Evolutionary conservation across 2,113 vertebrate species (phyloP).

Genomic region (Python bivittatus): DNA sequence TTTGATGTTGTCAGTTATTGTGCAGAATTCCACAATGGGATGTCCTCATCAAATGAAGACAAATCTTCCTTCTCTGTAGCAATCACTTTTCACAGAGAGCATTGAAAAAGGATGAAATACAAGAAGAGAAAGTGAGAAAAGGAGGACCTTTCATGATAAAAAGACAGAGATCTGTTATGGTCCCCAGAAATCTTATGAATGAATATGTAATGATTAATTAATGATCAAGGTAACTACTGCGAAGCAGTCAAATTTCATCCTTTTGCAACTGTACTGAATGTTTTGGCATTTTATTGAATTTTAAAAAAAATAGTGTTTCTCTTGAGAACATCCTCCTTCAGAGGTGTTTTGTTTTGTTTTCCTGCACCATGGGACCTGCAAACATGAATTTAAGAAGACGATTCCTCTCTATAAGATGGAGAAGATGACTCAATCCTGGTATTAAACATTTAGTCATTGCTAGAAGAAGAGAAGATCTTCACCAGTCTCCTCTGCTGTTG

Average conservation of each 20-base stretch:
- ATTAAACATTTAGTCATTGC: background rate
- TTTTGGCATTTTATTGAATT: too few species aligned
- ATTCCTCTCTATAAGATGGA: too few species aligned
- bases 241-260: conserved; percentile 22
- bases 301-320: background rate
- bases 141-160: conserved; percentile 43
- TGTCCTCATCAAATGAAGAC: conserved; percentile 46
- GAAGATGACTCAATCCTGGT: background rate
- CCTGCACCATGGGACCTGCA: too few species aligned
- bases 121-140: background rate
- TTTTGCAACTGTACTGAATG: background rate
- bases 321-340: background rate
- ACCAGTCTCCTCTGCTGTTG: too few species aligned
- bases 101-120: conserved; percentile 35
- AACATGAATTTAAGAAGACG: too few species aligned
- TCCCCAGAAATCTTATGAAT: too few species aligned
- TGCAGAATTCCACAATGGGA: background rate
- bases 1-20: background rate
- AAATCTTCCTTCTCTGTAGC: conserved; percentile 48
- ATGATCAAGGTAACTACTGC: conserved; percentile 26
- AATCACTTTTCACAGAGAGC: conserved; percentile 35
- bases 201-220: too few species aligned
- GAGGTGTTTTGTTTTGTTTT: too few species aligned
- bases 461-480: background rate
- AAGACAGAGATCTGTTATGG: too few species aligned